Evolutionary conservation across 2,888 invertebrate species (phyloP).

Genomic region (Cantharis nigra): DNA sequence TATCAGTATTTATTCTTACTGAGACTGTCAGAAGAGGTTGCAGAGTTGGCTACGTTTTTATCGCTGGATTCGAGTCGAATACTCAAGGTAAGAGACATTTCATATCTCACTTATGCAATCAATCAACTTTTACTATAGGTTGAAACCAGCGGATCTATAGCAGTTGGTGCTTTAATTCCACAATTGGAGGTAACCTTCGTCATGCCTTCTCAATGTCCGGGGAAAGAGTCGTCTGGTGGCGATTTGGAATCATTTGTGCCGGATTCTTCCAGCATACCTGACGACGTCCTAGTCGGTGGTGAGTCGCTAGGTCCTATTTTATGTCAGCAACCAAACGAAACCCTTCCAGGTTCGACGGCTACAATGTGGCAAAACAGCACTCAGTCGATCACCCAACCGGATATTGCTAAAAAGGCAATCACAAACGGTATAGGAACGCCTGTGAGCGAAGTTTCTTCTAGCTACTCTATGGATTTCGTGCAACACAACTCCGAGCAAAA

Average conservation of each 20-base stretch:
- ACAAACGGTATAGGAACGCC: slow-evolving; percentile 47
- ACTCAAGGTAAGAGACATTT: slow-evolving; percentile 55
- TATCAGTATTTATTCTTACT: slow-evolving; percentile 90
- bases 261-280: slow-evolving; percentile 84
- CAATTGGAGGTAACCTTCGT: slow-evolving; percentile 88
- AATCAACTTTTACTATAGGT: slow-evolving; percentile 40
- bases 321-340: not conserved
- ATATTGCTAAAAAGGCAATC: slow-evolving; percentile 9
- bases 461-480: slow-evolving; percentile 51
- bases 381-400: not conserved
- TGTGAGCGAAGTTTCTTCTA: slow-evolving; percentile 52
- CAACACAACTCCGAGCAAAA: slow-evolving; percentile 30
- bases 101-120: no score
- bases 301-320: slow-evolving; percentile 32
- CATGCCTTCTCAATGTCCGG: slow-evolving; percentile 81
- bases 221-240: slow-evolving; percentile 83
- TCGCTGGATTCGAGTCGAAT: slow-evolving; percentile 78
- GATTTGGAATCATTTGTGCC: slow-evolving; percentile 82
- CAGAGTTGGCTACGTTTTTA: slow-evolving; percentile 79
- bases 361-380: slow-evolving; percentile 21
- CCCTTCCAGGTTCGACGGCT: slow-evolving; percentile 15
- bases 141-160: slow-evolving; percentile 60
- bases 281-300: slow-evolving; percentile 69
- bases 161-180: slow-evolving; percentile 79
- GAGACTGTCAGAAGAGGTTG: slow-evolving; percentile 78